Evolutionary conservation across 2,113 vertebrate species (phyloP).

Genomic region (Oreotrochilus melanogaster): DNA sequence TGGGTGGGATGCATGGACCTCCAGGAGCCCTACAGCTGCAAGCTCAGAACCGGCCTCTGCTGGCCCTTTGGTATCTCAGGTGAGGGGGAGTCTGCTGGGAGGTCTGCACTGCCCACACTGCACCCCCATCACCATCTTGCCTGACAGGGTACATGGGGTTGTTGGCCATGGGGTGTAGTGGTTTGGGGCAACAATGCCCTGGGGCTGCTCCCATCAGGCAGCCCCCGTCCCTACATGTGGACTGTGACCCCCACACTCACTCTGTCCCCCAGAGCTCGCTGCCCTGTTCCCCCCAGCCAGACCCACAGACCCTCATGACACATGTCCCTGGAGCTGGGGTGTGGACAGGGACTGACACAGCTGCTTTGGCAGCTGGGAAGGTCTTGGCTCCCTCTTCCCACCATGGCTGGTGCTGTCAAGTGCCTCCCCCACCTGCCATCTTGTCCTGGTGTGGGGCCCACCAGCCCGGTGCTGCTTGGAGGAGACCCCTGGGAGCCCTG

Average conservation of each 20-base stretch:
- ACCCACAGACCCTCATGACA: background rate
- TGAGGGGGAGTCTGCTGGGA: background rate
- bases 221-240: background rate
- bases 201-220: background rate
- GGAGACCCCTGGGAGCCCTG: too few relatives aligned
- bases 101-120: rapidly evolving
- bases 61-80: slow-evolving; percentile 69
- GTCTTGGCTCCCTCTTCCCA: background rate
- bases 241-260: rapidly evolving
- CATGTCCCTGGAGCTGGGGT: background rate
- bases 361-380: background rate
- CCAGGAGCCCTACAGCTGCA: slow-evolving; percentile 46
- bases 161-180: background rate
- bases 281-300: background rate
- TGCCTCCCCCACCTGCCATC: rapidly evolving
- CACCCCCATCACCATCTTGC: background rate
- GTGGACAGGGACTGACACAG: background rate
- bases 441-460: too few relatives aligned
- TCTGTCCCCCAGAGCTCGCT: background rate
- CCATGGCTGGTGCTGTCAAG: background rate
- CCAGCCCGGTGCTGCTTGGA: too few relatives aligned
- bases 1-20: slow-evolving; percentile 70
- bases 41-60: slow-evolving; percentile 61
- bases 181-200: background rate
- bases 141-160: rapidly evolving